phyloP scores from a whole-genome alignment of 2,113 vertebrate genomes.

The Pelusios castaneus region DNA sequence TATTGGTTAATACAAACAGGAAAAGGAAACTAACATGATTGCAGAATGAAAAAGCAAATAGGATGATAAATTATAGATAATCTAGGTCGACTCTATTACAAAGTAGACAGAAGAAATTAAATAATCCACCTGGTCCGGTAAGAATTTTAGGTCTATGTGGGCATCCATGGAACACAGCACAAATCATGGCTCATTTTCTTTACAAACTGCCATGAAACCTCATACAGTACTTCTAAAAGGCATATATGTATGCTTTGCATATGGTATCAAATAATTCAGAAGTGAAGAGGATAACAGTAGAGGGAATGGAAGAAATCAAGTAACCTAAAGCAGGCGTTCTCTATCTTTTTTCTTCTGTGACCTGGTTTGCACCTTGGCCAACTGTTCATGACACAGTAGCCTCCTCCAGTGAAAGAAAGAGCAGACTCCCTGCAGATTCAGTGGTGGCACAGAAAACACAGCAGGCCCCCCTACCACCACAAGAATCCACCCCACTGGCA shows the following conservation, averaged over 20 bases:
- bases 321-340: background rate
- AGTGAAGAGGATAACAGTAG: background rate
- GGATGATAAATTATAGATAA: background rate
- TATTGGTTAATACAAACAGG: background rate
- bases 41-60: background rate
- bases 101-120: background rate
- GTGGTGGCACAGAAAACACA: no score
- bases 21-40: background rate
- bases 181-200: background rate
- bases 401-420: no score
- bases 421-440: no score
- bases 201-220: background rate
- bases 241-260: background rate
- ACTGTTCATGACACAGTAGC: no score
- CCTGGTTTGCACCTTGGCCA: no score
- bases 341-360: no score
- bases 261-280: background rate
- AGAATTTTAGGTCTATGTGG: background rate
- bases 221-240: background rate
- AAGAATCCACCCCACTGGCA: no score
- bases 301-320: background rate
- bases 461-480: no score
- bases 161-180: background rate
- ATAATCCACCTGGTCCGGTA: background rate
- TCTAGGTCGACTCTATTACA: background rate